Conservation (phyloP, 2,888 invertebrate species). For the Mimas tiliae region DNA sequence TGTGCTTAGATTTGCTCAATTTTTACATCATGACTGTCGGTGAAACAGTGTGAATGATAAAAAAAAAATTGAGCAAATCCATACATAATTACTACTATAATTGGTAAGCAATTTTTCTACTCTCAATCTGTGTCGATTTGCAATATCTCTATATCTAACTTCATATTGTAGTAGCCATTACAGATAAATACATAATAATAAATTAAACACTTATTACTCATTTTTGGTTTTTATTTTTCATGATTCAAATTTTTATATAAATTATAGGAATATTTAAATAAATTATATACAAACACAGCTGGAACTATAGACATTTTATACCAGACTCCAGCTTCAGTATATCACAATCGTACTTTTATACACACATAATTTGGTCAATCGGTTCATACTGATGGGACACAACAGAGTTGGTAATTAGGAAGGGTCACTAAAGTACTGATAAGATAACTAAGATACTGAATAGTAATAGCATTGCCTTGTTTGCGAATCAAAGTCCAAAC, state of each 20-base stretch:
- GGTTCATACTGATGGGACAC: background rate
- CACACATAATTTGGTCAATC: background rate
- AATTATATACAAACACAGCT: constrained; percentile 27
- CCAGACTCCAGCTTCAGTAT: constrained; percentile 16
- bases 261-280: constrained; percentile 8
- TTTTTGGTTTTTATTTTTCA: constrained; percentile 14
- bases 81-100: no score
- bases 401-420: background rate
- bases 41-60: no score
- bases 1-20: no score
- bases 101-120: no score
- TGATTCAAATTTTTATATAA: background rate
- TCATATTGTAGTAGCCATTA: background rate
- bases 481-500: background rate
- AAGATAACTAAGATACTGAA: no score
- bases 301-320: background rate
- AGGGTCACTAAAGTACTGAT: background rate
- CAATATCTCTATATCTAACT: background rate
- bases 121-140: no score
- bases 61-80: no score
- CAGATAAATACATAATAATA: background rate
- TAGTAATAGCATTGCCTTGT: background rate
- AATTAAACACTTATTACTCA: constrained; percentile 9
- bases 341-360: constrained; percentile 3
- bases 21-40: no score